Base-by-base conservation (phyloP, 2,113 vertebrate genomes). In the Equus quagga region DNA sequence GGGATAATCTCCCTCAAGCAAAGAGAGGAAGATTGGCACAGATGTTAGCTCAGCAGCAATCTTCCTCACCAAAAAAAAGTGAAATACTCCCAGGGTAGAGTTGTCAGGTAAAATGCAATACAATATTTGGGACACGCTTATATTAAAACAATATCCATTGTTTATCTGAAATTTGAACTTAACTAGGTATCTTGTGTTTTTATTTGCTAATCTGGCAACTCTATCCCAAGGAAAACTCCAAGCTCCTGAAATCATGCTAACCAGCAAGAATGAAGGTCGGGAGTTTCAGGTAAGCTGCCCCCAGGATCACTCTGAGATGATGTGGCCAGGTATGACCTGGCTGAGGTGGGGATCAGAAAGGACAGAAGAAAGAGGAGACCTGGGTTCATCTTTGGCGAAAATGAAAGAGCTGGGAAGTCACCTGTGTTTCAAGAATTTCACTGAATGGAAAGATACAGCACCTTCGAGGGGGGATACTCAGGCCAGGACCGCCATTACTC, bases 381-480 rank as follows among this genome's bases (percentile, higher is more conserved):
- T 15, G 46, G 49, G 33, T 54, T 75, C 73, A 73, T 44, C 69
- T 90, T 49, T 44, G 46, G 51, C n/a, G 21, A 23, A 73, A 60
- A 78, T 18, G 19, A 76, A 92, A 93, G 41, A 58, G 33, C 72
- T 79, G 8, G 11, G 78, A 64, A 91, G 49, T 96, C 80, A 94
- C 83, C 78, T 67, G 49, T 17, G 21, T 89, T 89, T 69, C 33
- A n/a, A 62, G 62, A 88, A 72, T 91, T 92, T 96, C 62, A 78
- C 81, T 81, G 76, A 78, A 75, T 72, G 92, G 90, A 97, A 96
- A 97, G 97, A 31, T 54, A 93, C 97, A 81, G 91, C 46, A 31
- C 46, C 62, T 82, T 65, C 44, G 46, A 76, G 24, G 3, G 54
- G 81, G 72, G n/a, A 4, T 62, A 31, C 4, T 26, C 82, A 64